phyloP scores from a whole-genome alignment of 2,113 vertebrate species.

The Ptychochromis oligacanthus region DNA sequence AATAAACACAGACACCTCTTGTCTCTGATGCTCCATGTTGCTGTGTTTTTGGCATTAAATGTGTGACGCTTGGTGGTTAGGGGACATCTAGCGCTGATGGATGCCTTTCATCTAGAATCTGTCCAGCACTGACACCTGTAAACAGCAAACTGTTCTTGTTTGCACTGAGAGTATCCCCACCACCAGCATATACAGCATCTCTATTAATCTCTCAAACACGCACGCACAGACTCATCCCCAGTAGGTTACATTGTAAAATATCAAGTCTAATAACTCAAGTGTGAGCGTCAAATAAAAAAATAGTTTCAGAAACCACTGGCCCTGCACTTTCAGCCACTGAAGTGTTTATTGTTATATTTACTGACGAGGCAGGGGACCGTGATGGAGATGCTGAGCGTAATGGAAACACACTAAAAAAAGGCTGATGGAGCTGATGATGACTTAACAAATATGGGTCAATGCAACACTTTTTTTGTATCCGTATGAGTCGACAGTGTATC shows the following conservation, averaged over 20 bases:
- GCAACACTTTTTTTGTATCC: neutral
- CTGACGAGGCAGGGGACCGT: slow-evolving; percentile 40
- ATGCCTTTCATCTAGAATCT: slow-evolving; percentile 24
- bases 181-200: slow-evolving; percentile 31
- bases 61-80: neutral
- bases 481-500: accelerated
- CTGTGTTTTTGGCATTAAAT: slow-evolving; percentile 3
- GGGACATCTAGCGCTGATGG: slow-evolving; percentile 40
- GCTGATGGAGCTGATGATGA: slow-evolving; percentile 33
- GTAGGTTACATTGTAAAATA: slow-evolving; percentile 53
- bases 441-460: slow-evolving; percentile 25
- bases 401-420: slow-evolving; percentile 31
- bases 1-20: neutral
- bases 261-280: slow-evolving; percentile 65
- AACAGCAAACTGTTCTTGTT: slow-evolving; percentile 40
- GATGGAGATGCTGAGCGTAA: slow-evolving; percentile 54
- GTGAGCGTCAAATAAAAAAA: slow-evolving; percentile 43
- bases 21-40: neutral
- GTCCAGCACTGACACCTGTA: slow-evolving; percentile 27
- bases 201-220: slow-evolving; percentile 43
- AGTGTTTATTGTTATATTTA: slow-evolving; percentile 52
- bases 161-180: slow-evolving; percentile 33
- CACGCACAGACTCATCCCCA: slow-evolving; percentile 16
- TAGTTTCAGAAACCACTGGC: slow-evolving; percentile 33
- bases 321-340: slow-evolving; percentile 30